Evolutionary conservation across 2,888 invertebrate species (phyloP).

Genomic region (Lasioglossum pauxillum): DNA sequence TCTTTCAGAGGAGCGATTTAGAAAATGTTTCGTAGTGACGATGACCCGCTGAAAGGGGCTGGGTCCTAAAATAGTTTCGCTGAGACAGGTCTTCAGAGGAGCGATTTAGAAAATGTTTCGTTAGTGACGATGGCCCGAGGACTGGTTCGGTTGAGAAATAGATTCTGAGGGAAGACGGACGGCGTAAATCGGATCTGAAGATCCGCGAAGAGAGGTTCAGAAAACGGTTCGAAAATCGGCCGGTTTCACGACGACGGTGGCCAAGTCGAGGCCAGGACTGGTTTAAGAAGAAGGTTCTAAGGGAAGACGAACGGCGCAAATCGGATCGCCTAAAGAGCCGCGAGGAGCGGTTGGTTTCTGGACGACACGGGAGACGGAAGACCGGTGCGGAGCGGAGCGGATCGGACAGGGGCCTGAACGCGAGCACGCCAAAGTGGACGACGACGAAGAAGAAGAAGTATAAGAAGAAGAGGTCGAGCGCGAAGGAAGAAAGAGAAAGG

Average conservation of each 20-base stretch:
- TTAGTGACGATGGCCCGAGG: neutral
- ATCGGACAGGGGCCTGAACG: slow-evolving; percentile 6
- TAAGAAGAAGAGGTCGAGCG: slow-evolving; percentile 20
- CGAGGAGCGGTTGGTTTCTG: neutral
- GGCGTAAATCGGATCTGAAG: neutral
- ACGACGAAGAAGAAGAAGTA: slow-evolving; percentile 6
- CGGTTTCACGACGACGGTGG: neutral
- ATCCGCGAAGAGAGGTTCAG: neutral
- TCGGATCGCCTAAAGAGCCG: neutral
- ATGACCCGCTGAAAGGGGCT: neutral
- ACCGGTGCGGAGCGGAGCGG: neutral
- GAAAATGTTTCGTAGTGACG: neutral
- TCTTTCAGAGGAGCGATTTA: neutral
- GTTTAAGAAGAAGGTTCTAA: slow-evolving; percentile 1
- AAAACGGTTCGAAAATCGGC: neutral
- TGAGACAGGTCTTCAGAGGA: neutral
- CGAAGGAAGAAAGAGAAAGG: neutral
- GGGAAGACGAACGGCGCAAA: slow-evolving; percentile 23
- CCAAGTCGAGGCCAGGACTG: neutral
- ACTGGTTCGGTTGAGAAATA: neutral
- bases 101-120: neutral
- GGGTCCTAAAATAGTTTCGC: neutral
- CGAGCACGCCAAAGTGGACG: neutral
- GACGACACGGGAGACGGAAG: neutral
- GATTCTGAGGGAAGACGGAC: slow-evolving; percentile 13